Base-by-base conservation (phyloP, 2,113 vertebrate species). In the Gavia stellata region DNA sequence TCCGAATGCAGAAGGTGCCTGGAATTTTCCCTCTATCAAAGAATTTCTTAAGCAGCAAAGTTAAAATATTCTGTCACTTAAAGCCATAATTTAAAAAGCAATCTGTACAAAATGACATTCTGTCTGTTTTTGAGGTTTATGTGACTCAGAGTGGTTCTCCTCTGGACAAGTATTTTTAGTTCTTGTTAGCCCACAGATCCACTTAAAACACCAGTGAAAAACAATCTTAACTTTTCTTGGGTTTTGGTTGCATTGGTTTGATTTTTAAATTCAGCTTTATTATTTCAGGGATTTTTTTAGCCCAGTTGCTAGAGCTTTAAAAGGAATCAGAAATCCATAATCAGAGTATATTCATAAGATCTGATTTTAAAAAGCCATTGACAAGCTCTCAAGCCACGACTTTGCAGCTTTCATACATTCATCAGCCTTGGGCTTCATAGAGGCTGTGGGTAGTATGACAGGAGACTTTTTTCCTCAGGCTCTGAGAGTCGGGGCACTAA, bases 1-100 rank as follows among this genome's bases (percentile, higher is more conserved):
- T 91, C 58, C 66, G 52, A 94, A 86, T 81, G 72, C 42, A 94
- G 80, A 96, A 88, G 44, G 42, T 66, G 95, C 67, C 82, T 90
- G 5, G 31, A 68, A 72, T 85, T 87, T 93, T 94, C 33, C 13
- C n/a, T 94, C 86, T 77, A 58, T 95, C 80, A 91, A 63, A 92
- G 6, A 49, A 78, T 68, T 88, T 84, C 47, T 34, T 83, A 55
- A 92, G 56, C 75, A 53, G 38, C 19, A 92, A 90, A 88, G 66
- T 87, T 90, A 34, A 94, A 82, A 72, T 89, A 84, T 75, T 82
- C 62, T 75, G 66, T 56, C 36, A 92, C 92, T 90, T 94, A 91
- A 87, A 89, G 14, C 29, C 40, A 34, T 66, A 75, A 92, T 78
- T 93, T 90, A 47, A 89, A 90, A 81, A 80, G 33, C 36, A 79